These are phyloP conservation scores for Reticulitermes lucifugus DNA, from an alignment of 2,888 invertebrate species.

Conservation along the genomic window DNA sequence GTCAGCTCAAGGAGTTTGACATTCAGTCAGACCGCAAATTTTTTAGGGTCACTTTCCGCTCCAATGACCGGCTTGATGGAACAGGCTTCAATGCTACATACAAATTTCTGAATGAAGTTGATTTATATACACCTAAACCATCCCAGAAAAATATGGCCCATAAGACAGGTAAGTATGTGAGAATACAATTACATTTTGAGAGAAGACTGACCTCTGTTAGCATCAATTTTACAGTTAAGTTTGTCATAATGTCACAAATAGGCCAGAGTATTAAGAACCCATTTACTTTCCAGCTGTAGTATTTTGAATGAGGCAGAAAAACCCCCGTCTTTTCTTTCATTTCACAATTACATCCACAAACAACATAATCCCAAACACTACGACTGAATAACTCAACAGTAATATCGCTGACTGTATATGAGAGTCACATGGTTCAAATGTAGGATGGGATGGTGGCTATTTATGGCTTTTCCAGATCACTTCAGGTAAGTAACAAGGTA, in stretches of 20 bases:
- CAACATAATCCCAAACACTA: no score
- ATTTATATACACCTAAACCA: constrained; percentile 67
- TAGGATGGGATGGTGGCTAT: no score
- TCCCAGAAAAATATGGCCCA: constrained; percentile 54
- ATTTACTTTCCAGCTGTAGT: neutral
- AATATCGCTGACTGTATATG: no score
- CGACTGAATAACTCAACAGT: no score
- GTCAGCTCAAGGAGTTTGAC: constrained; percentile 82
- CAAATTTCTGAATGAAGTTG: constrained; percentile 82
- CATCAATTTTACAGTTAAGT: neutral
- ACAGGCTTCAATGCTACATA: constrained; percentile 95
- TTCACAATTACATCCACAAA: no score
- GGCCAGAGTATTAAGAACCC: neutral
- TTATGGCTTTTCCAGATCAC: no score
- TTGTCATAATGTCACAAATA: no score
- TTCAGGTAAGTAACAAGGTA: no score
- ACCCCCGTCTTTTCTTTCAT: neutral
- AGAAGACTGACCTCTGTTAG: neutral
- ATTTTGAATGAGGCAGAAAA: neutral
- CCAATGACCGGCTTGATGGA: constrained; percentile 93
- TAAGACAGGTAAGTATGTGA: constrained; percentile 33
- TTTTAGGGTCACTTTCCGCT: constrained; percentile 94
- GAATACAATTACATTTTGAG: neutral
- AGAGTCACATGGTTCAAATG: no score
- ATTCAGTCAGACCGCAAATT: constrained; percentile 91